phyloP scores from a whole-genome alignment of 2,888 invertebrate genomes.

The Athalia circularis region DNA sequence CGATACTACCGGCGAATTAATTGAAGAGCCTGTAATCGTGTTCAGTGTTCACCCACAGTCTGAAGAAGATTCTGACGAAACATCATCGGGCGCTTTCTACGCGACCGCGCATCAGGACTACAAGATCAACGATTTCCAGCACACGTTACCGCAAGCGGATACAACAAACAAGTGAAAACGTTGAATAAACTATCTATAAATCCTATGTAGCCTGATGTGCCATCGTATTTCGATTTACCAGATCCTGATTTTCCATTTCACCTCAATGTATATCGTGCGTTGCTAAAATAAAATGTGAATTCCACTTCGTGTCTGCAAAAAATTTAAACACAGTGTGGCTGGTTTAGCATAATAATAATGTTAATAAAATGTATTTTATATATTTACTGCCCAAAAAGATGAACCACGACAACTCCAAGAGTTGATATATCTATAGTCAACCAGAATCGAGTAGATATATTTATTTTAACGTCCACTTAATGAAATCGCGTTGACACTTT shows the following conservation, averaged over 20 bases:
- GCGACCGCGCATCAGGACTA: conserved; percentile 1
- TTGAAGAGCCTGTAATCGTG: conserved; percentile 23
- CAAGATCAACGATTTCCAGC: conserved; percentile 24
- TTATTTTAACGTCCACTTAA: no score
- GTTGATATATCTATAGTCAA: no score
- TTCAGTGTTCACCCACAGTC: conserved; percentile 10
- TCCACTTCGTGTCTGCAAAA: no score
- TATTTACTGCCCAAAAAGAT: no score
- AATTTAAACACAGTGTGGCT: no score
- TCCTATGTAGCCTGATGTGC: conserved; percentile 26
- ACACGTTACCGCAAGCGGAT: conserved; percentile 28
- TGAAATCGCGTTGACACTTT: no score
- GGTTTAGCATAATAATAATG: no score
- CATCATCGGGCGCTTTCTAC: conserved; percentile 23
- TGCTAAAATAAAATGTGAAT: conserved; percentile 4
- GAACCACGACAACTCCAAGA: no score
- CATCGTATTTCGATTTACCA: conserved; percentile 27
- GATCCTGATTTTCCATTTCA: not conserved
- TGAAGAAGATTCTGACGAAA: not conserved
- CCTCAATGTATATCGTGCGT: not conserved
- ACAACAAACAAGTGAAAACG: conserved; percentile 34
- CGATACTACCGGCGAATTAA: not conserved
- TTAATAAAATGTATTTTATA: no score
- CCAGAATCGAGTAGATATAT: no score
- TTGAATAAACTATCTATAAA: not conserved